These are phyloP conservation scores for Metacarcinus magister DNA, from an alignment of 2,888 invertebrate genomes.

Conservation along the genomic window DNA sequence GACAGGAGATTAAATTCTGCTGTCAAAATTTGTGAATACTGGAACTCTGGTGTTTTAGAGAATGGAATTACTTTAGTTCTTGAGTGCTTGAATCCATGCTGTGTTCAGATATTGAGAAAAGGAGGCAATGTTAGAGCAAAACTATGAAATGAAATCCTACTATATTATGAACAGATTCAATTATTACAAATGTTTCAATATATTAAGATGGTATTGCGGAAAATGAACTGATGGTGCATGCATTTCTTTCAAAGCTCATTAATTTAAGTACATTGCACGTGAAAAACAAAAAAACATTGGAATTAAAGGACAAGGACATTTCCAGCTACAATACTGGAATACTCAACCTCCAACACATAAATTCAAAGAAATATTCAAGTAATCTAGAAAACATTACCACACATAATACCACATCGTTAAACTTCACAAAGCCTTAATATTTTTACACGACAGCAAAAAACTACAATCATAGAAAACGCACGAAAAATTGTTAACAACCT, in stretches of 20 bases:
- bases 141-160: neutral
- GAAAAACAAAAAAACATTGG: neutral
- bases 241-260: neutral
- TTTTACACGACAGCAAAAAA: neutral
- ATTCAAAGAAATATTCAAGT: neutral
- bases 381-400: too few species aligned
- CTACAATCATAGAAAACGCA: too few species aligned
- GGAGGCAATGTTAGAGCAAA: neutral
- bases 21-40: neutral
- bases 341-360: neutral
- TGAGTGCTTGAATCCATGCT: neutral
- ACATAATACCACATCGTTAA: too few species aligned
- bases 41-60: neutral
- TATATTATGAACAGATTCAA: neutral
- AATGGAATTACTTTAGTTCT: neutral
- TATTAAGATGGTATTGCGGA: neutral
- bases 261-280: neutral
- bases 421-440: neutral
- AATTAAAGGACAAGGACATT: neutral
- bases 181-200: neutral
- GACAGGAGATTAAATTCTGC: conserved; percentile 26
- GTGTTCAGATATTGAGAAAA: neutral
- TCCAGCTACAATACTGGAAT: too few species aligned
- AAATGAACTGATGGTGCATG: neutral
- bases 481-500: too few species aligned